phyloP scores from a whole-genome alignment of 2,888 invertebrate species.

The Caenorhabditis plicata region DNA sequence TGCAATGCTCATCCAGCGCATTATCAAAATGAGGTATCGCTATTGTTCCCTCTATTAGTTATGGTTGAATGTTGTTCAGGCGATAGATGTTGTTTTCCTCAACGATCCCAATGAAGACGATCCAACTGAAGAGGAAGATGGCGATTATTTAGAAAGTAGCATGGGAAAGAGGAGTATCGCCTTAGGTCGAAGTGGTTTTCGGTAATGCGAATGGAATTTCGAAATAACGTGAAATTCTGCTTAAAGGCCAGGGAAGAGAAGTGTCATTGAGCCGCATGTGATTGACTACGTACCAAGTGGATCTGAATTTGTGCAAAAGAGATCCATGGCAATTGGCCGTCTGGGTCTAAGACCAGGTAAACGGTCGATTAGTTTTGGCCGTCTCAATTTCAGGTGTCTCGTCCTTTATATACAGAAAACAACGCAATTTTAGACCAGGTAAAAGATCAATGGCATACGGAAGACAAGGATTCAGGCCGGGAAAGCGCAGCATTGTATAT shows the following conservation, averaged over 20 bases:
- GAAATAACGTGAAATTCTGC: background rate
- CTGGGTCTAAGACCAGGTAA: conserved; percentile 58
- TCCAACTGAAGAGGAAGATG: too few species aligned
- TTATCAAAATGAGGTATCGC: conserved; percentile 10
- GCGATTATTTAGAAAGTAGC: conserved; percentile 17
- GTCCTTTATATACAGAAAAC: too few species aligned
- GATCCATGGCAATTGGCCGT: conserved; percentile 58
- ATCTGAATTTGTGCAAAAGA: conserved; percentile 15
- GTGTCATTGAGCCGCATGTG: conserved; percentile 3
- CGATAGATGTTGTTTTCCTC: conserved; percentile 11
- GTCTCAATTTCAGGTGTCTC: conserved; percentile 9
- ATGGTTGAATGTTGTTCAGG: conserved; percentile 3
- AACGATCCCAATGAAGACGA: conserved; percentile 11
- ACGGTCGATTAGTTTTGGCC: conserved; percentile 43
- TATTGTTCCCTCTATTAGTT: background rate
- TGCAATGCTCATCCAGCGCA: too few species aligned
- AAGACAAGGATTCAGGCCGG: conserved; percentile 58
- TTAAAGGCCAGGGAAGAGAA: conserved; percentile 26
- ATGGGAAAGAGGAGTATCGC: conserved; percentile 57
- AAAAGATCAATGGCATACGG: conserved; percentile 61
- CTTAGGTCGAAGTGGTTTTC: conserved; percentile 56
- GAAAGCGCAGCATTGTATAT: conserved; percentile 55
- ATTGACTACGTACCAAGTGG: background rate
- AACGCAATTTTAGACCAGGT: too few species aligned
- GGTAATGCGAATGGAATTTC: conserved; percentile 11